A percentile compares a stretch with the other conserved stretches of the same genome.
Conservation (phyloP, 2,797 vertebrate genomes). For the Alexandromys oeconomus region DNA sequence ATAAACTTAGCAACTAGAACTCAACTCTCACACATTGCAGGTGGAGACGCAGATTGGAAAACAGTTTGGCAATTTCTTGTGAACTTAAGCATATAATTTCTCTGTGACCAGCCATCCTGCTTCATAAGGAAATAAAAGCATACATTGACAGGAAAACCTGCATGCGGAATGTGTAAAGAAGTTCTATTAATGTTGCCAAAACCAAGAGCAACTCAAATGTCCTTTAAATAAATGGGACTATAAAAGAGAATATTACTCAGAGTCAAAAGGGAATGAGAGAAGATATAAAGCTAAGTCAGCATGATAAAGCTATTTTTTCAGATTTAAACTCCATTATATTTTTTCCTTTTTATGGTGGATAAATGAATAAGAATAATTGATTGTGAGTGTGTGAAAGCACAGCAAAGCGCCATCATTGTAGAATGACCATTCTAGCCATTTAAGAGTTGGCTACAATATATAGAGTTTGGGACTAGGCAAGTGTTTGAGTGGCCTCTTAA, state of each 20-base stretch:
- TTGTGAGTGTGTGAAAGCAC: not conserved
- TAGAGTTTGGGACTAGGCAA: not conserved
- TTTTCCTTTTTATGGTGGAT: not conserved
- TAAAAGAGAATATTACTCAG: not conserved
- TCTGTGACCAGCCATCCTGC: not conserved
- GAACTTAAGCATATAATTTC: not conserved
- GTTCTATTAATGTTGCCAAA: not conserved
- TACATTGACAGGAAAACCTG: not conserved
- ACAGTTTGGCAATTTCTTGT: not conserved
- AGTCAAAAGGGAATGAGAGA: not conserved
- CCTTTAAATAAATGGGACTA: conserved; percentile 20
- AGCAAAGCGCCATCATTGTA: not conserved
- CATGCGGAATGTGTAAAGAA: not conserved
- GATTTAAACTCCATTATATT: not conserved
- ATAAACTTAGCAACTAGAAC: not conserved
- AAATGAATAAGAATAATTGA: not conserved
- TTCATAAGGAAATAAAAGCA: not conserved
- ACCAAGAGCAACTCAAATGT: not conserved
- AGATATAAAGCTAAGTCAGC: not conserved
- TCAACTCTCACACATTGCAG: not conserved
- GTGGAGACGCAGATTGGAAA: not conserved
- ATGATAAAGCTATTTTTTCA: not conserved
- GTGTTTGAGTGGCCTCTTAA: not conserved
- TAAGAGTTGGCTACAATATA: not conserved
- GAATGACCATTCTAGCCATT: not conserved